Evolutionary conservation across 1,140 invertebrate species (phyloP), one percentile per base, ranked within the genome.

Genomic region (Ceratitis capitata): DNA sequence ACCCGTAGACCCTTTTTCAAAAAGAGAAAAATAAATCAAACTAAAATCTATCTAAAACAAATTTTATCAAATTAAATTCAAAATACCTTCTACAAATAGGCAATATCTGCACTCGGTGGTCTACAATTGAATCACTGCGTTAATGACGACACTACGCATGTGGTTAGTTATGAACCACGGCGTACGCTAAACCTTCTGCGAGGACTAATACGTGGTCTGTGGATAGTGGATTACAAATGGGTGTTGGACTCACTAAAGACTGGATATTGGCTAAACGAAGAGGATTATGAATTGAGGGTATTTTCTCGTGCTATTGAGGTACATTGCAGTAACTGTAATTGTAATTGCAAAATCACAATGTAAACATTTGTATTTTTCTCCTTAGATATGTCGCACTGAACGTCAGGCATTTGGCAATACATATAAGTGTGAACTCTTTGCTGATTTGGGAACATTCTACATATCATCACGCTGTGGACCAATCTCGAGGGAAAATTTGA

Each of bases 141-240:
- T 12, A 92, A 88, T 64, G 88, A 88, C 32, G 91, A 89, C 35
- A 94, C 94, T 5, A 94, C 93, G 42, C 94, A 94, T 88, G 87
- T 94, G 82, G 91, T 94, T 3, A 92, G 91, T 85, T 90, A 92
- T 26, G 92, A 92, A 69, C 86, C 92, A 7, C 92, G 92, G 42
- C 90, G 94, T 47, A 94, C 94, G 0, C 86, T 94, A 14, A 94
- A 94, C 88, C 87, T 94, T 29, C 86, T 94, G 84, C 92, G 92
- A 86, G 94, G 92, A 3, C 88, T 94, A 3, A 91, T 92, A 85
- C 90, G 93, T 58, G 94, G 94, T 2, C 93, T 93, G 85, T 94
- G 93, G 93, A 93, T 94, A 84, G 84, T 94, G 3, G 91, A 89
- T 45, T 89, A 91, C 69, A 92, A 93, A 78, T 94, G 94, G 94